A percentile compares a stretch with the other conserved stretches of the same genome.
Evolutionary conservation across 2,888 invertebrate species (phyloP).

Genomic region (Apodemia mormo): DNA sequence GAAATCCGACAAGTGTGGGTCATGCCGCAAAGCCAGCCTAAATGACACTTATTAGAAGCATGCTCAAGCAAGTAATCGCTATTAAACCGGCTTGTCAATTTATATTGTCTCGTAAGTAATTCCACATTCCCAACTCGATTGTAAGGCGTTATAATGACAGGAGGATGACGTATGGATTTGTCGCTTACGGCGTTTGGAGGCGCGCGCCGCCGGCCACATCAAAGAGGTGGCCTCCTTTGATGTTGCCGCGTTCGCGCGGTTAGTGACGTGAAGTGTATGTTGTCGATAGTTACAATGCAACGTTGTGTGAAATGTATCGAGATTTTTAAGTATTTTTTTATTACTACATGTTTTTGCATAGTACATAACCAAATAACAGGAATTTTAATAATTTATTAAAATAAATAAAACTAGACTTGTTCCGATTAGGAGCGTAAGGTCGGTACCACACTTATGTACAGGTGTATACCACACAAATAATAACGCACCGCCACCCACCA

Average conservation of each 20-base stretch:
- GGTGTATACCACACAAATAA: too few species aligned
- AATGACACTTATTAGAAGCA: constrained; percentile 39
- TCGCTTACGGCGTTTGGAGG: constrained; percentile 81
- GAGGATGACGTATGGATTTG: constrained; percentile 81
- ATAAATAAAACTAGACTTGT: too few species aligned
- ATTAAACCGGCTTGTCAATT: constrained; percentile 77
- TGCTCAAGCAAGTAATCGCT: constrained; percentile 59
- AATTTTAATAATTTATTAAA: too few species aligned
- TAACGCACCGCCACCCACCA: too few species aligned
- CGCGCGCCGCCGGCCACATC: constrained; percentile 80
- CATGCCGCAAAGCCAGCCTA: constrained; percentile 18
- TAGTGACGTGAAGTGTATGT: constrained; percentile 51
- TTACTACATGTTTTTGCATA: too few species aligned
- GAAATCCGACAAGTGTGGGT: constrained; percentile 20
- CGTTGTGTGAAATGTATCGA: background rate
- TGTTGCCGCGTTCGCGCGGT: constrained; percentile 73
- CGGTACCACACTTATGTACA: too few species aligned
- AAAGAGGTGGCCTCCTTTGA: constrained; percentile 81
- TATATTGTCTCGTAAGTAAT: constrained; percentile 80
- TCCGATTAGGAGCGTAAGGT: too few species aligned
- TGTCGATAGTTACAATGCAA: constrained; percentile 35
- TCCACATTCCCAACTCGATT: constrained; percentile 76
- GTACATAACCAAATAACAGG: too few species aligned
- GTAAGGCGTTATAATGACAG: constrained; percentile 81
- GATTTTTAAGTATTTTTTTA: too few species aligned